Base-by-base conservation (phyloP, 2,113 vertebrate species). In the Brienomyrus longianalis region DNA sequence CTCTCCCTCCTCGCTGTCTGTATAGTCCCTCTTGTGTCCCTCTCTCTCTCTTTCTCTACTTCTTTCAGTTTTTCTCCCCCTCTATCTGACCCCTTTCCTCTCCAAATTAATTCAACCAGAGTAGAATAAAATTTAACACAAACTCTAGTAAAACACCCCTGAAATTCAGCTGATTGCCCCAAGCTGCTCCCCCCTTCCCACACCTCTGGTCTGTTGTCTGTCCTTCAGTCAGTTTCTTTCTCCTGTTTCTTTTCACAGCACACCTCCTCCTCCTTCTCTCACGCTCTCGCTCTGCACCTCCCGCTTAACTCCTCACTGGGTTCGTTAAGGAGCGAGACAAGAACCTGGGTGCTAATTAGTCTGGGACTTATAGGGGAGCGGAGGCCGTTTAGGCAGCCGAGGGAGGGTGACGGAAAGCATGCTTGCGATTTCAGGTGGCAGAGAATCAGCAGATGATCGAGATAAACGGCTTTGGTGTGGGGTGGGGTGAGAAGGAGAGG, bases 291-390 rank as follows among this genome's bases (percentile, higher is more conserved):
- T 89, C 87, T 83, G 54, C 88, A 54, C 89, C 89, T 35, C 59
- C 47, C 43, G 88, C 66, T 54, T 89, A 84, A 56, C 52, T 88
- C 77, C 91, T 93, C 92, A 77, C 47, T 86, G 91, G 92, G 84
- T 92, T 92, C 91, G 91, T 92, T 93, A 92, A 91, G 88, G 88
- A 90, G 83, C 89, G 88, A 89, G 88, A 27, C 35, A 84, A 83
- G 90, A 92, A 92, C 89, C 90, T 89, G 90, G 88, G 92, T 92
- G 93, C 92, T 93, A 92, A 93, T 93, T 93, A 92, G 92, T 89
- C 89, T 91, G 92, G 91, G 92, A 92, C 92, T 90, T 86, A 84
- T 89, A 47, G 89, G 91, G 88, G 90, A 91, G 87, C 89, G 47
- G 86, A 89, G 90, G 90, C 90, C 88, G 85, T 91, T 83, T 88